Evolutionary conservation across 2,113 vertebrate genomes (phyloP), one percentile per base, ranked within the genome.

Genomic region (Rhinolophus ferrumequinum): DNA sequence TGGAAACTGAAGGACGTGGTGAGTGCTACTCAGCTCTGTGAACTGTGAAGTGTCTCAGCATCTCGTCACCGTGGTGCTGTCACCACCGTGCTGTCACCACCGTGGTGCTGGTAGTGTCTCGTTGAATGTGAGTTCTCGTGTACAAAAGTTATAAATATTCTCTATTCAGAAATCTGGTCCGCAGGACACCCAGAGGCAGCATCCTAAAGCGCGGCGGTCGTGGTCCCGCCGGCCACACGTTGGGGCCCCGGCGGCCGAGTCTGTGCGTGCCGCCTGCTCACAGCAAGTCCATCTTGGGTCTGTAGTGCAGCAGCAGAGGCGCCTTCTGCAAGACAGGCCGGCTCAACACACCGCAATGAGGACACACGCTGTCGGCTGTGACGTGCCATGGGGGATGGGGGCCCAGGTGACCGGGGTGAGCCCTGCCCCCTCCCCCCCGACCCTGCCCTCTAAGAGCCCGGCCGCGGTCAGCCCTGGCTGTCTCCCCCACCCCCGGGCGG

Each of bases 281-380:
- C 99, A 99, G 99, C 98, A 99, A 99, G 99, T 99, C 99, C 99
- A 99, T 99, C 99, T 99, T 99, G 97, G 99, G 99, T 99, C 99
- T 99, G 99, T 99, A 99, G 99, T 99, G 99, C 97, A 99, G 99
- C 98, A 99, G 99, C 97, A 99, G 99, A 44, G 99, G 99, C 2
- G 99, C 99, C 99, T 99, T 99, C 99, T 99, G 99, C 19, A 98
- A 99, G 73, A 98, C 52, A 90, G 69, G 56, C 80, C 3, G 24
- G 14, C 52, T 54, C 52, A 54, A 28, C 16, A 21, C 10, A 5
- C 19, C 33, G 19, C 33, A 35, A 24, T 8, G 58, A 24, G 58
- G 58, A 10, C 58, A 12, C 30, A 19, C 66, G 2, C 18, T 1
- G 15, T 1, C 3, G 10, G 33, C 5, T 12, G 10, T 13, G 3